Conservation (phyloP, 2,888 invertebrate species). For the Linnaemya tessellans region DNA sequence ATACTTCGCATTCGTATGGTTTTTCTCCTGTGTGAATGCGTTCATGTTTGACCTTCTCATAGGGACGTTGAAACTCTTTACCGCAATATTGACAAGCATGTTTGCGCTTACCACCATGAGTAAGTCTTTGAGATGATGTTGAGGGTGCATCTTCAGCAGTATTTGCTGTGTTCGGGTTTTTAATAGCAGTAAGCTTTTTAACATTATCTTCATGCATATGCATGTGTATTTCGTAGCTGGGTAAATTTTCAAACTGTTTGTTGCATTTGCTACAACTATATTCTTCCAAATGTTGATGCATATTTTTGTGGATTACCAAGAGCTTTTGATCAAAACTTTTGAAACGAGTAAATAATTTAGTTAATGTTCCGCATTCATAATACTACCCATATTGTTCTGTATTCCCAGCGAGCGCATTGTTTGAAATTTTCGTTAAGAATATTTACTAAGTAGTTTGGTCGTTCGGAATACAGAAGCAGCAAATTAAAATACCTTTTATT, state of each 20-base stretch:
- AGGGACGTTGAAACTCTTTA: slow-evolving; percentile 88
- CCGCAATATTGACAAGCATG: slow-evolving; percentile 90
- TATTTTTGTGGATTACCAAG: slow-evolving; percentile 86
- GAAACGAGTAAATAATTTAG: slow-evolving; percentile 2
- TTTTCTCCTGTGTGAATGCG: slow-evolving; percentile 93
- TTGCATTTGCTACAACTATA: slow-evolving; percentile 88
- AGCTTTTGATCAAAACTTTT: slow-evolving; percentile 80
- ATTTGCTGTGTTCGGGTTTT: neutral
- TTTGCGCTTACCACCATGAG: slow-evolving; percentile 79
- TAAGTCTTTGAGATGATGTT: slow-evolving; percentile 54
- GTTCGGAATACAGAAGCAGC: neutral
- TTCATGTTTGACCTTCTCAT: slow-evolving; percentile 93
- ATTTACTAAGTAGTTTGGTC: neutral
- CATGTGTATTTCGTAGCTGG: slow-evolving; percentile 89
- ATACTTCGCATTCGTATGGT: slow-evolving; percentile 90
- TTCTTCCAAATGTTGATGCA: slow-evolving; percentile 86
- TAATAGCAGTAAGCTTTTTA: neutral
- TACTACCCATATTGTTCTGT: neutral
- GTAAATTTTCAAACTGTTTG: slow-evolving; percentile 87
- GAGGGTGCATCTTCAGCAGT: slow-evolving; percentile 44
- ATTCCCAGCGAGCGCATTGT: neutral
- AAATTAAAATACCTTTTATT: slow-evolving; percentile 81
- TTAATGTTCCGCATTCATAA: neutral
- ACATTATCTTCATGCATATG: slow-evolving; percentile 85
- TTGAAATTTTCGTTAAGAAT: neutral